A percentile compares a stretch with the other conserved stretches of the same genome.
Conservation (phyloP, 1,140 invertebrate species). For the Patella vulgata region DNA sequence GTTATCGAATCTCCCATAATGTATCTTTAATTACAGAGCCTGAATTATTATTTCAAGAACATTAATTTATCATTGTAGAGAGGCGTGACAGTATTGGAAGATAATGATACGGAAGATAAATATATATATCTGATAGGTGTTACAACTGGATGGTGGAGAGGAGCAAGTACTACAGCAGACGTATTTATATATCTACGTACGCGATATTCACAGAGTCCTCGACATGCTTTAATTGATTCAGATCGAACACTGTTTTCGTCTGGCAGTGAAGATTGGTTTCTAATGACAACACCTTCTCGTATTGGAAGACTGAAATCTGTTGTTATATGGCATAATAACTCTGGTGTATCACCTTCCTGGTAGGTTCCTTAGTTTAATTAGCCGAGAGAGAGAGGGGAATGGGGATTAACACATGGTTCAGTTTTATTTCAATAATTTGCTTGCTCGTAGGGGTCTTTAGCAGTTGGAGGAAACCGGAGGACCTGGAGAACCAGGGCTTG, state of each 20-base stretch:
- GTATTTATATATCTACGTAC: constrained; percentile 39
- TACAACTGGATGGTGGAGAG: constrained; percentile 40
- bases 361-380: constrained; percentile 25
- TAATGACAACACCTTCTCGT: constrained; percentile 35
- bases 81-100: constrained; percentile 25
- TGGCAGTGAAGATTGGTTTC: constrained; percentile 49
- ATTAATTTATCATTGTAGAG: too few relatives aligned
- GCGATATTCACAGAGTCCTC: constrained; percentile 16
- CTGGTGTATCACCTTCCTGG: constrained; percentile 48
- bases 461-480: too few relatives aligned
- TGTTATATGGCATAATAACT: constrained; percentile 52
- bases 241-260: constrained; percentile 30
- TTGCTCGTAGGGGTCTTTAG: too few relatives aligned
- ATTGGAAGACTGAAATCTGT: constrained; percentile 42
- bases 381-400: too few relatives aligned
- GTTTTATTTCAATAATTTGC: too few relatives aligned
- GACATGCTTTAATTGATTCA: constrained; percentile 23
- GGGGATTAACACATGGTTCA: too few relatives aligned
- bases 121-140: constrained; percentile 39
- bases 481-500: too few relatives aligned
- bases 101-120: constrained; percentile 19
- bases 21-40: too few relatives aligned
- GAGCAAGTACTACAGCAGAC: constrained; percentile 43
- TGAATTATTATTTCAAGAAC: too few relatives aligned
- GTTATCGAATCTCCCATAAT: too few relatives aligned